phyloP scores from a whole-genome alignment of 2,888 invertebrate species.

The Ichneumon xanthorius region DNA sequence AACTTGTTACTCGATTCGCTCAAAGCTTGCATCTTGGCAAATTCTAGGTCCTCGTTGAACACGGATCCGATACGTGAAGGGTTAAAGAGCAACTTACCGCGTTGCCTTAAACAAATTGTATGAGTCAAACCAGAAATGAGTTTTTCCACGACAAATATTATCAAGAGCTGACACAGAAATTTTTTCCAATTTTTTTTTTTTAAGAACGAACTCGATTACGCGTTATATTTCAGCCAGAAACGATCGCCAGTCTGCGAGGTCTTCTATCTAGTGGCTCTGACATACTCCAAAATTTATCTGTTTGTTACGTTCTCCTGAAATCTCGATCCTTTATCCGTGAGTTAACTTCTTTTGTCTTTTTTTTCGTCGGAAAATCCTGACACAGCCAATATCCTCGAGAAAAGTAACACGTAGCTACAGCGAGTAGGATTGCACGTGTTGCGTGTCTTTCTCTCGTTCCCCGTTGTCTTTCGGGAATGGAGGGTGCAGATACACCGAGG shows the following conservation, averaged over 20 bases:
- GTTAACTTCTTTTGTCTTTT: slow-evolving; percentile 19
- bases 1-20: too few species aligned
- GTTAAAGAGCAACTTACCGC: too few species aligned
- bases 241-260: not conserved
- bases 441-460: slow-evolving; percentile 50
- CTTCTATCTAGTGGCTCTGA: not conserved
- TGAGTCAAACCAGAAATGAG: not conserved
- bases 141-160: not conserved
- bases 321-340: slow-evolving; percentile 47
- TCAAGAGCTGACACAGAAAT: not conserved
- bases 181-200: slow-evolving; percentile 11
- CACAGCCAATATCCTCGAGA: slow-evolving; percentile 50
- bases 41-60: too few species aligned
- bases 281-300: slow-evolving; percentile 23
- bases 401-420: slow-evolving; percentile 60
- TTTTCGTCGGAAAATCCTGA: slow-evolving; percentile 20
- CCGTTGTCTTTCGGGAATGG: slow-evolving; percentile 59
- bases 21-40: too few species aligned
- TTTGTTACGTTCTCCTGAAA: slow-evolving; percentile 25
- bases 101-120: not conserved
- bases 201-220: not conserved
- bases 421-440: slow-evolving; percentile 58
- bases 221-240: not conserved
- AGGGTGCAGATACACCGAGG: slow-evolving; percentile 26
- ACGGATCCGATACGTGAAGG: too few species aligned